Evolutionary conservation across 2,888 invertebrate species (phyloP).

Genomic region (Platycnemis pennipes): DNA sequence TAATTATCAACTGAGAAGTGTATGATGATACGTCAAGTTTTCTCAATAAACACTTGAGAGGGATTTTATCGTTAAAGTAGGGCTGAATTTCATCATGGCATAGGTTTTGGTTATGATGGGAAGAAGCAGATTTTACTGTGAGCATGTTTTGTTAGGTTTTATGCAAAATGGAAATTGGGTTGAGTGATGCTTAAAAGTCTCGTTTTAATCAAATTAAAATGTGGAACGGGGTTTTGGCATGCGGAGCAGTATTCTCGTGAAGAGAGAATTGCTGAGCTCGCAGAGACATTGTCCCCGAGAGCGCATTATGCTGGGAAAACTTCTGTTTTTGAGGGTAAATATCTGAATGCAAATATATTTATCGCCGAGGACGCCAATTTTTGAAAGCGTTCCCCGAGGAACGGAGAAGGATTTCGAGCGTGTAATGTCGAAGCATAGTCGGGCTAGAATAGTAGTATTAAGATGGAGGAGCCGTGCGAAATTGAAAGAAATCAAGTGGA

Average conservation of each 20-base stretch:
- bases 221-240: not conserved
- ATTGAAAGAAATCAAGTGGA: slow-evolving; percentile 64
- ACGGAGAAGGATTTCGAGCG: slow-evolving; percentile 2
- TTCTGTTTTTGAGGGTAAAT: not conserved
- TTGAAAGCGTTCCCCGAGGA: not conserved
- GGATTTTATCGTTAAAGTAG: too few relatives aligned
- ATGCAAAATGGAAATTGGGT: too few relatives aligned
- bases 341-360: slow-evolving; percentile 36
- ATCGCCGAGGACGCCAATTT: not conserved
- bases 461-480: slow-evolving; percentile 57
- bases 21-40: too few relatives aligned
- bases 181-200: not conserved
- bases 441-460: slow-evolving; percentile 31
- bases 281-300: not conserved
- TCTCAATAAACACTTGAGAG: too few relatives aligned
- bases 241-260: too few relatives aligned
- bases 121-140: too few relatives aligned
- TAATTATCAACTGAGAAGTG: too few relatives aligned
- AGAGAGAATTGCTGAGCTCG: not conserved
- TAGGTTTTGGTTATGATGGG: too few relatives aligned
- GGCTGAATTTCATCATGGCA: too few relatives aligned
- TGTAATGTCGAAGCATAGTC: slow-evolving; percentile 16
- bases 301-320: not conserved
- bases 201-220: not conserved
- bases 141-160: too few relatives aligned